These are phyloP conservation scores for Burhinus oedicnemus DNA, from an alignment of 2,113 vertebrate genomes.

Conservation along the genomic window DNA sequence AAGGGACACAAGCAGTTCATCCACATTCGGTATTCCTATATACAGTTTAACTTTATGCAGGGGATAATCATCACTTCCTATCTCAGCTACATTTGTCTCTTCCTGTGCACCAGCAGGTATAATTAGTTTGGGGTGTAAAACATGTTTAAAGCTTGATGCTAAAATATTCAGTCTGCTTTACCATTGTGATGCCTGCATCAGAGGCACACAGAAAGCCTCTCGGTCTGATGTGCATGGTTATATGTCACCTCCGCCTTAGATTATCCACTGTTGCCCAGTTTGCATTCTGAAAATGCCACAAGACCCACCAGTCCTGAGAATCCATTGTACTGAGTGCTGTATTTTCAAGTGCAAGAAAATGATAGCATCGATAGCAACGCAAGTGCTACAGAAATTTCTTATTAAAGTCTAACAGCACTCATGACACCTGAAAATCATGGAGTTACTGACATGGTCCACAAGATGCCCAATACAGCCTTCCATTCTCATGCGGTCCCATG, in stretches of 20 bases:
- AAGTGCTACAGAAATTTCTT: neutral
- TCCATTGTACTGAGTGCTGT: neutral
- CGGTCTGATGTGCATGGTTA: rapidly evolving
- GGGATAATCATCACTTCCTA: neutral
- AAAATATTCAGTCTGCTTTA: neutral
- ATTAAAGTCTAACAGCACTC: neutral
- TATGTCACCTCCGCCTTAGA: neutral
- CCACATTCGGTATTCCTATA: neutral
- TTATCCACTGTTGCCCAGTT: neutral
- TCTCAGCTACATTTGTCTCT: neutral
- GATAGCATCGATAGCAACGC: neutral
- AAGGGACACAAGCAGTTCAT: neutral
- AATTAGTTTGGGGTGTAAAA: neutral
- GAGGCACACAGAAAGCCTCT: neutral
- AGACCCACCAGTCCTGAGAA: neutral
- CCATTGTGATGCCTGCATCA: neutral
- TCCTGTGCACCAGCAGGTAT: neutral
- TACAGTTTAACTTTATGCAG: neutral
- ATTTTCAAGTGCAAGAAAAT: neutral
- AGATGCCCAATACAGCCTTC: neutral
- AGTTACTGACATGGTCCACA: neutral
- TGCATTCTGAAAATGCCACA: neutral
- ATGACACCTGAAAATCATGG: neutral
- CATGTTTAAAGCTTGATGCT: neutral
- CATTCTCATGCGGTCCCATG: rapidly evolving